Percentiles rank a stretch among this genome's conserved stretches.
phyloP scores from a whole-genome alignment of 2,888 invertebrate genomes.

The Rotaria macrura region DNA sequence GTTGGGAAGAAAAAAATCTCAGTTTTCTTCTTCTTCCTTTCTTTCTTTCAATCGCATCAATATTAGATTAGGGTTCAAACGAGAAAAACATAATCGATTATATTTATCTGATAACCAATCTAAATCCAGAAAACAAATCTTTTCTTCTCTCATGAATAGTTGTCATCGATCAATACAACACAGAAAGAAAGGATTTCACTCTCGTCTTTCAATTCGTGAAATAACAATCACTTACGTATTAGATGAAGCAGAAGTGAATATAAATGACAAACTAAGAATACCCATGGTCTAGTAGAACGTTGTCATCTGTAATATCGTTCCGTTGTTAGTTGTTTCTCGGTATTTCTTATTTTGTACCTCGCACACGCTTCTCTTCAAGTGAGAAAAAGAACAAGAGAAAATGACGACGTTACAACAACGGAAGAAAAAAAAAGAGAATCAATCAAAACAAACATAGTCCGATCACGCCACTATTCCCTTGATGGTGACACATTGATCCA shows the following conservation, averaged over 20 bases:
- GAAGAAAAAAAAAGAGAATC: not conserved
- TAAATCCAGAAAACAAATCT: not conserved
- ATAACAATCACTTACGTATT: not conserved
- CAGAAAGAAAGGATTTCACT: not conserved
- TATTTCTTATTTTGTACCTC: not conserved
- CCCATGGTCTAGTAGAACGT: not conserved
- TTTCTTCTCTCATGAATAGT: not conserved
- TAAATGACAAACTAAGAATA: not conserved
- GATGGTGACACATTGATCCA: not conserved
- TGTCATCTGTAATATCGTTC: not conserved
- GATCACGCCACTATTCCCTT: constrained; percentile 7
- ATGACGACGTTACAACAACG: not conserved
- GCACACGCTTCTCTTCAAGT: not conserved
- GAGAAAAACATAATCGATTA: not conserved
- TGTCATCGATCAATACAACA: not conserved
- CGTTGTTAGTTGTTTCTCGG: not conserved
- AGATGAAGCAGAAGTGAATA: not conserved
- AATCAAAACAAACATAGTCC: not conserved
- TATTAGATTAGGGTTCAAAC: not conserved
- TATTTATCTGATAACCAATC: not conserved
- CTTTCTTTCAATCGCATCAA: not conserved
- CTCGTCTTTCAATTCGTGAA: too few species aligned
- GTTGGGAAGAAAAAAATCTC: not conserved
- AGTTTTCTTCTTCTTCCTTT: not conserved
- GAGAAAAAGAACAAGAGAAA: not conserved